Percentiles rank a stretch among this genome's conserved stretches.
These are phyloP conservation scores for Euphydryas editha DNA, from an alignment of 2,888 invertebrate species.

Conservation along the genomic window DNA sequence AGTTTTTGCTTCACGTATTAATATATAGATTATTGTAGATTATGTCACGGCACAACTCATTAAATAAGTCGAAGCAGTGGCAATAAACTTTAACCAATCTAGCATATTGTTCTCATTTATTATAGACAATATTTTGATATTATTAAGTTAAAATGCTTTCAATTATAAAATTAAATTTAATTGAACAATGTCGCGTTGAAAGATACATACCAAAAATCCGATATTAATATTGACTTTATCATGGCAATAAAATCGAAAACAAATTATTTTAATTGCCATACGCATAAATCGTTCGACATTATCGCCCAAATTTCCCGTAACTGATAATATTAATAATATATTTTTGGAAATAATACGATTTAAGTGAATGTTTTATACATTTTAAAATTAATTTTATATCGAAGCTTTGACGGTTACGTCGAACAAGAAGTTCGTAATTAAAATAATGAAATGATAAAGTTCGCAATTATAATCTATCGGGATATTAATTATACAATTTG, in stretches of 20 bases:
- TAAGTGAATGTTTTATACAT: neutral
- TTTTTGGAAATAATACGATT: neutral
- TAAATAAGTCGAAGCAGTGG: no score
- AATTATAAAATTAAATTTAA: neutral
- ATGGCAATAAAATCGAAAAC: constrained; percentile 10
- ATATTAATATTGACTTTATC: constrained; percentile 5
- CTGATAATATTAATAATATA: constrained; percentile 8
- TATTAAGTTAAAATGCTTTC: neutral
- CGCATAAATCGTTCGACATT: constrained; percentile 7
- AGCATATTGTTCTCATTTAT: no score
- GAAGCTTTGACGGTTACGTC: neutral
- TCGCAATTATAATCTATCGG: no score
- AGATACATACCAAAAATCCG: neutral
- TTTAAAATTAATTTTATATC: constrained; percentile 3
- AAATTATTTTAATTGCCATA: constrained; percentile 11
- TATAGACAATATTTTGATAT: no score
- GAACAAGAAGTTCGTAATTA: neutral
- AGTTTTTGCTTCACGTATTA: no score
- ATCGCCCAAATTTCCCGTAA: neutral
- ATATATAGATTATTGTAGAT: no score
- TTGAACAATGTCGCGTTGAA: neutral
- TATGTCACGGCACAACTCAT: no score
- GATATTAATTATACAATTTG: no score
- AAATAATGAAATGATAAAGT: no score
- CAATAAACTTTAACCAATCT: no score